Base-by-base conservation (phyloP, 23 tunicate species). In the Ciona savignyi region DNA sequence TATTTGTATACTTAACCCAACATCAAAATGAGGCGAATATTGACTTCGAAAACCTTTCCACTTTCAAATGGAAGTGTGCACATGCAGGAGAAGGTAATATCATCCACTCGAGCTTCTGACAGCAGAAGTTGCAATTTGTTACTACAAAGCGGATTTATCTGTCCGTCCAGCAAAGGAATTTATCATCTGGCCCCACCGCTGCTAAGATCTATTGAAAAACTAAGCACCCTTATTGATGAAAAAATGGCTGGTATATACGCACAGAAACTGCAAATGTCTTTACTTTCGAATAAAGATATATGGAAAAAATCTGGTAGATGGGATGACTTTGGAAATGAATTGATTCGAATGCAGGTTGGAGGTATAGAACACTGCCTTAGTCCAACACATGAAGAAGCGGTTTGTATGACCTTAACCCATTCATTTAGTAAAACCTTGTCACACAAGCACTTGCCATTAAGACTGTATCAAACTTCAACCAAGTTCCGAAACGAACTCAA, bases 381-480 rank as follows among this genome's bases (percentile, higher is more conserved):
- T 71, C 91, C 97, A 24, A 91, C 97, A 2, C 97, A 91, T 49
- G 97, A 91, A 71, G 97, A 91, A 62, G 79, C 91, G 2, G 49
- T 91, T 23, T 80, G 93, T 60, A 42, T 6, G 56, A 15, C 15
- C 9, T 42, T 42, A 15, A 72, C 85, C 0, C 73, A 73, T 34
- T 1, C n/a, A 22, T 42, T 42, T 15, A 42, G 15, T 42, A 42
- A 42, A 15, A 6, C 15, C 56, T 42, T 42, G 15, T 66, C 86
- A 19, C 32, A 24, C 0, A 34, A 33, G 25, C 84, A 85, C 61
- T 63, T 80, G 25, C 91, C 91, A 32, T 25, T 91, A 11, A 76
- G 77, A 66, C 76, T 84, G 28, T 91, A 91, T 48, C 91, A 85
- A 35, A 91, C 84, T 31, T 74, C 86, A 1, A 70, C 78, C 15